A percentile compares a stretch with the other conserved stretches of the same genome.
Evolutionary conservation across 2,113 vertebrate species (phyloP).

Genomic region (Cebidichthys violaceus): DNA sequence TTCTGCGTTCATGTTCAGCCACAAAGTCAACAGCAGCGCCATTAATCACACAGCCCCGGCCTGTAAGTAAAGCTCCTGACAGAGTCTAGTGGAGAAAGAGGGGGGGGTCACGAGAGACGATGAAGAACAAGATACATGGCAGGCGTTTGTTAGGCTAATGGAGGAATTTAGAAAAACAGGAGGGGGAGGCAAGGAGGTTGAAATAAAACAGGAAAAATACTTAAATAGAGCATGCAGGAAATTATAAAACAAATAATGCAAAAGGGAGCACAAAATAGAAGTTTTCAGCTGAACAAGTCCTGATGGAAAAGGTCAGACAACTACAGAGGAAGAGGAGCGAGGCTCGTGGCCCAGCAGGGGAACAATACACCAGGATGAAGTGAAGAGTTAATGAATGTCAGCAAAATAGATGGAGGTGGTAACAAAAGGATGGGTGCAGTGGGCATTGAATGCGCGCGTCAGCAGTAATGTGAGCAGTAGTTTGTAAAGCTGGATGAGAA

Average conservation of each 20-base stretch:
- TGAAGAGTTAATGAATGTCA: constrained; percentile 21
- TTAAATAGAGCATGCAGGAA: not conserved
- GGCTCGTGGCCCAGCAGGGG: not conserved
- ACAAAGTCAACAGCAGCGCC: constrained; percentile 59
- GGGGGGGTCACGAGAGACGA: constrained; percentile 28
- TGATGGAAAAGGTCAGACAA: constrained; percentile 17
- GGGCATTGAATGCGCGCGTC: not conserved
- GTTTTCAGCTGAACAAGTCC: constrained; percentile 18
- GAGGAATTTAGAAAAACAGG: constrained; percentile 6
- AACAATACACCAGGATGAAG: not conserved
- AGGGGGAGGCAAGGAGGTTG: not conserved
- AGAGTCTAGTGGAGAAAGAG: constrained; percentile 10
- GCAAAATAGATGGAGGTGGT: not conserved
- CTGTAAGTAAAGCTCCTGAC: constrained; percentile 17
- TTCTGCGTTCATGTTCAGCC: constrained; percentile 66
- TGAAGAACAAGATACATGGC: constrained; percentile 9
- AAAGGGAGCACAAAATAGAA: not conserved
- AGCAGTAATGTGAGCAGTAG: not conserved
- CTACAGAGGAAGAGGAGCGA: constrained; percentile 6
- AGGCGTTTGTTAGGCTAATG: constrained; percentile 26
- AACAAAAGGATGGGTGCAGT: not conserved
- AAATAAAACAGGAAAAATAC: not conserved
- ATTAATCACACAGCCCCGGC: constrained; percentile 63
- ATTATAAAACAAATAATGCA: not conserved
- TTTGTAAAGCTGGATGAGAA: not conserved